Conservation (phyloP, 2,113 vertebrate genomes). For the Periophthalmodon schlosseri region DNA sequence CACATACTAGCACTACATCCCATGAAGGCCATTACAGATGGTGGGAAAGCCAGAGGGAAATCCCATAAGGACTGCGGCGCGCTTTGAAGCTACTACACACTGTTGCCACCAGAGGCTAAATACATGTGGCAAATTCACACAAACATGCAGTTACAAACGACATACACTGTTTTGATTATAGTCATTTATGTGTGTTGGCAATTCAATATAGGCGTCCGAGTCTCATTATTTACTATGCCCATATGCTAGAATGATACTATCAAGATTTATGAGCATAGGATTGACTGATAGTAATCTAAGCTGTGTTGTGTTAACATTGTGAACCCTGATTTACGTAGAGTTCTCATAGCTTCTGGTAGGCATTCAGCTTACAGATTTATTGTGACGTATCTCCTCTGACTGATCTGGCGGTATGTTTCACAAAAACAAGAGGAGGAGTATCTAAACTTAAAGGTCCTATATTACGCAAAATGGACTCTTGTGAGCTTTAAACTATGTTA, state of each 20-base stretch:
- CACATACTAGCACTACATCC: conserved; percentile 42
- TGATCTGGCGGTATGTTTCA: background rate
- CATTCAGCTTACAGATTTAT: background rate
- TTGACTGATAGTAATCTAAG: conserved; percentile 1
- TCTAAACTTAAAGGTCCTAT: background rate
- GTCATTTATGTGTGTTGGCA: background rate
- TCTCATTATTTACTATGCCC: background rate
- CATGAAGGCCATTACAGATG: conserved; percentile 56
- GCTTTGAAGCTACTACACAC: conserved; percentile 62
- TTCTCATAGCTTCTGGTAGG: background rate
- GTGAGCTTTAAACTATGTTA: no score
- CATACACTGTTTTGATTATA: conserved; percentile 21
- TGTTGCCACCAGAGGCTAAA: conserved; percentile 41
- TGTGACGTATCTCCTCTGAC: background rate
- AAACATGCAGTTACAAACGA: conserved; percentile 37
- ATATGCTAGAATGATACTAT: conserved; percentile 10
- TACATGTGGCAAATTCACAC: conserved; percentile 33
- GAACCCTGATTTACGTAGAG: background rate
- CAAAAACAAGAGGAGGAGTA: background rate
- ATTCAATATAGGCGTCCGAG: background rate
- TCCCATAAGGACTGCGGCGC: conserved; percentile 52
- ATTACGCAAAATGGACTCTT: no score
- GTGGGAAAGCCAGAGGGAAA: conserved; percentile 72
- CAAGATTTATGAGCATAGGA: background rate
- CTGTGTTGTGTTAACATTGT: background rate